Percentiles rank a stretch among this genome's conserved stretches.
Evolutionary conservation across 2,797 vertebrate genomes (phyloP).

Genomic region (Falco berigora): DNA sequence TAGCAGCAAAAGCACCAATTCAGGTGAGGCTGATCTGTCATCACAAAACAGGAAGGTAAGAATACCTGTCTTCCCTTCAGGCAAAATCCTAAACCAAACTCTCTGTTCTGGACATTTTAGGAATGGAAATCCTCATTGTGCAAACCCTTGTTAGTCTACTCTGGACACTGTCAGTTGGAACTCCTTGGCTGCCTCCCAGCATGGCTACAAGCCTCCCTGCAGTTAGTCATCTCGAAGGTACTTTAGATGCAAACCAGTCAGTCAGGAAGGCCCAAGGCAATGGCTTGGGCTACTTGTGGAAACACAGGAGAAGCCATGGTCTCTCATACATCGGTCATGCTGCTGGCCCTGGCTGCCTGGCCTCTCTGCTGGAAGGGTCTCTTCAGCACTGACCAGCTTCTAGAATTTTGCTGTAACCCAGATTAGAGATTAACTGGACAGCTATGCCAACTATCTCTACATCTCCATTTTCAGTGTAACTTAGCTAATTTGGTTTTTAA

Average conservation of each 20-base stretch:
- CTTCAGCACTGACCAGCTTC: neutral
- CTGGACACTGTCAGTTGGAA: neutral
- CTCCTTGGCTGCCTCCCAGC: neutral
- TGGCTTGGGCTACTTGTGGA: neutral
- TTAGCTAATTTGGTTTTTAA: neutral
- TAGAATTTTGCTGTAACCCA: neutral
- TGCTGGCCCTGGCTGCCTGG: neutral
- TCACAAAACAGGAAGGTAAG: neutral
- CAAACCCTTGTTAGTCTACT: neutral
- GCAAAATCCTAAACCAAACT: neutral
- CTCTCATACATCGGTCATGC: neutral
- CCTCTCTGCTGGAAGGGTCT: neutral
- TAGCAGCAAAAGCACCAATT: neutral
- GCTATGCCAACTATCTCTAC: neutral
- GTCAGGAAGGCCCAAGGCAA: neutral
- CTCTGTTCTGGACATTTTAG: neutral
- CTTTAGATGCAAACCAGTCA: neutral
- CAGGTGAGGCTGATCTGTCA: neutral
- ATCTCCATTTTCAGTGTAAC: neutral
- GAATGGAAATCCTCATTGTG: neutral
- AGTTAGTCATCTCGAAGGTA: neutral
- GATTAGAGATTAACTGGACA: neutral
- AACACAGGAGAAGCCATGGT: neutral
- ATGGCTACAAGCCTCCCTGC: too few relatives aligned
- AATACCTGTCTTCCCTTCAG: neutral